Conservation (phyloP, 1,140 invertebrate species). For the Ruditapes philippinarum region DNA sequence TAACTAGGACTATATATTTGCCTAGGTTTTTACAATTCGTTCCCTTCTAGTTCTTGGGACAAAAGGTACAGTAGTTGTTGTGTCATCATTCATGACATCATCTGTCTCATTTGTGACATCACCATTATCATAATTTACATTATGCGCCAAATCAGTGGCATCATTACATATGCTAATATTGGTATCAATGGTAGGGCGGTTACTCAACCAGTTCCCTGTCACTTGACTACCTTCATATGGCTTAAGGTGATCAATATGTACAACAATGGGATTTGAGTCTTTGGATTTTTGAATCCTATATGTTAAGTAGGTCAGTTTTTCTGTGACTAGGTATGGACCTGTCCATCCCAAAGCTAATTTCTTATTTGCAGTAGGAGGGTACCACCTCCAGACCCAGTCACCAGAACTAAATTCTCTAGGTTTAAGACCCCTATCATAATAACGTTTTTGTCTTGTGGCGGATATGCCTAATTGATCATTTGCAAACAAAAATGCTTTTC, state of each 20-base stretch:
- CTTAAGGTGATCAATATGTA: slow-evolving; percentile 73
- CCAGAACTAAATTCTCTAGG: slow-evolving; percentile 8
- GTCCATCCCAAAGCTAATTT: slow-evolving; percentile 46
- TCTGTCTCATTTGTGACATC: too few relatives aligned
- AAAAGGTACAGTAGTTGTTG: neutral
- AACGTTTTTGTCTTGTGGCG: slow-evolving; percentile 57
- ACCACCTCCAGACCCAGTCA: slow-evolving; percentile 60
- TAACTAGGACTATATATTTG: slow-evolving; percentile 4
- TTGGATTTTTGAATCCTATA: slow-evolving; percentile 23
- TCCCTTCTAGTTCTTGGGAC: neutral
- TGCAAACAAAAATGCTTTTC: slow-evolving; percentile 11
- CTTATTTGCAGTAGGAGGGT: slow-evolving; percentile 41
- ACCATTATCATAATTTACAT: too few relatives aligned
- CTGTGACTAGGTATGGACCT: slow-evolving; percentile 20
- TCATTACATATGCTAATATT: neutral
- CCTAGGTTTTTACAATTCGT: neutral
- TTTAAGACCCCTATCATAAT: slow-evolving; percentile 62
- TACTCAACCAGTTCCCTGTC: neutral
- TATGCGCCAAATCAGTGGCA: neutral
- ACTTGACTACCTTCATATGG: slow-evolving; percentile 35
- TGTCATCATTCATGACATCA: neutral
- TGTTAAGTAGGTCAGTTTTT: slow-evolving; percentile 36
- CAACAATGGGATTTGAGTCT: slow-evolving; percentile 15
- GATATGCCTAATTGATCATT: slow-evolving; percentile 7
- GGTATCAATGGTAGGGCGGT: slow-evolving; percentile 49